Evolutionary conservation across 2,888 invertebrate genomes (phyloP), one percentile per base, ranked within the genome.

Genomic region (Lepeophtheirus nordmannii): DNA sequence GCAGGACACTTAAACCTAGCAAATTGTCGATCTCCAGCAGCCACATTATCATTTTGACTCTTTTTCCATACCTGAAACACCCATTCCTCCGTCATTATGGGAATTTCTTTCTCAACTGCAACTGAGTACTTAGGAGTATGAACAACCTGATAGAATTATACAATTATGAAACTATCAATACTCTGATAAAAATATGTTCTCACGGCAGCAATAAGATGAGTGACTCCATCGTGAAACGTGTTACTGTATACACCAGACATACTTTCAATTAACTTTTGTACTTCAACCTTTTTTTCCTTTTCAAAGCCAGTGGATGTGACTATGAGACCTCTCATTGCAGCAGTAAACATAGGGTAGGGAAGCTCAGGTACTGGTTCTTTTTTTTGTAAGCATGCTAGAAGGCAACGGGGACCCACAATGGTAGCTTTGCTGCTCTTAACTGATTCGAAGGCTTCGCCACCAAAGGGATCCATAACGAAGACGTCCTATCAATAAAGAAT

Each of bases 371-470:
- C 84, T 0, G 85, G 78, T 71, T 82, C 80, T 14, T 83, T 83
- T 72, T 84, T 83, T 38, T 81, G 79, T 58, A 89, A 75, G 72
- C 89, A 90, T 58, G 82, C 80, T 62, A 85, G 78, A 17, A 93
- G 74, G 73, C 90, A 91, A 65, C 83, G 81, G 0, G 92, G 89
- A 0, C 92, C 91, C 68, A 90, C 79, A 69, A 92, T 80, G 73
- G 89, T 89, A 75, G 74, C 83, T 59, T 75, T 74, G 70, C 78
- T 79, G 9, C 86, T 73, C 1, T 17, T 30, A 1, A 65, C 10
- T 71, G 82, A 82, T 0, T 83, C 78, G 76, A 86, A 92, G 0
- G 82, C 76, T 7, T 80, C 77, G 12, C 90, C 90, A 69, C 82
- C 79, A 76, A 93, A 92, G 58, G 82, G 79, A 67, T 87, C 83